Conservation (phyloP, 2,888 invertebrate genomes). For the Spicauda simplicius region DNA sequence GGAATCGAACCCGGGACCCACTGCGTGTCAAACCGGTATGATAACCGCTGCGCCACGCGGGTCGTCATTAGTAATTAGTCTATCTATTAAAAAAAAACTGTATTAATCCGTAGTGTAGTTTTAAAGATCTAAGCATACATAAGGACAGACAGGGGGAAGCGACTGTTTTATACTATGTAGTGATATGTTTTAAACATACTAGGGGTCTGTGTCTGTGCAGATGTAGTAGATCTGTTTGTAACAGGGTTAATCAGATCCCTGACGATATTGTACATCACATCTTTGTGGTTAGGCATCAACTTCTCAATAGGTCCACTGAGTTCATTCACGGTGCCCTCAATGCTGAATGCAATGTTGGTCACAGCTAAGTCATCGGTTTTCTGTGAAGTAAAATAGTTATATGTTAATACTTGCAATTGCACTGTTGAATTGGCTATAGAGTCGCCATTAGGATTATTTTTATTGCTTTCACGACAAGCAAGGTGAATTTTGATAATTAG, state of each 20-base stretch:
- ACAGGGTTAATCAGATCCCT: slow-evolving; percentile 88
- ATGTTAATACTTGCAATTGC: background rate
- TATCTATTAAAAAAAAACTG: no score
- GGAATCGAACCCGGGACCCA: no score
- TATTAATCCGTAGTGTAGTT: no score
- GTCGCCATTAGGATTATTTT: no score
- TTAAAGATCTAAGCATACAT: no score
- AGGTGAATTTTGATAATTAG: no score
- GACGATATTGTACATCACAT: slow-evolving; percentile 85
- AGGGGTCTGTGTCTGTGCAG: slow-evolving; percentile 78
- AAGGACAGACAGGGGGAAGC: no score
- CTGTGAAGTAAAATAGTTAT: slow-evolving; percentile 56
- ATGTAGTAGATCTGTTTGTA: slow-evolving; percentile 65
- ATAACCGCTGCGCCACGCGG: no score
- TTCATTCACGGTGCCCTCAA: slow-evolving; percentile 82
- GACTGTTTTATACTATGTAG: background rate
- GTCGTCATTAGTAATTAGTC: no score
- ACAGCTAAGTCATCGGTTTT: slow-evolving; percentile 84
- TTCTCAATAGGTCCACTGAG: slow-evolving; percentile 85
- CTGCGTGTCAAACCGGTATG: no score
- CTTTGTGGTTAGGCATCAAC: slow-evolving; percentile 87
- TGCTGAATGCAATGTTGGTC: slow-evolving; percentile 85
- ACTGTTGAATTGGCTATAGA: no score
- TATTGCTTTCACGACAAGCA: no score
- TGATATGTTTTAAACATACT: slow-evolving; percentile 48